A percentile compares a stretch with the other conserved stretches of the same genome.
Evolutionary conservation across 1,140 invertebrate species (phyloP).

Genomic region (Coenobita brevimanus): DNA sequence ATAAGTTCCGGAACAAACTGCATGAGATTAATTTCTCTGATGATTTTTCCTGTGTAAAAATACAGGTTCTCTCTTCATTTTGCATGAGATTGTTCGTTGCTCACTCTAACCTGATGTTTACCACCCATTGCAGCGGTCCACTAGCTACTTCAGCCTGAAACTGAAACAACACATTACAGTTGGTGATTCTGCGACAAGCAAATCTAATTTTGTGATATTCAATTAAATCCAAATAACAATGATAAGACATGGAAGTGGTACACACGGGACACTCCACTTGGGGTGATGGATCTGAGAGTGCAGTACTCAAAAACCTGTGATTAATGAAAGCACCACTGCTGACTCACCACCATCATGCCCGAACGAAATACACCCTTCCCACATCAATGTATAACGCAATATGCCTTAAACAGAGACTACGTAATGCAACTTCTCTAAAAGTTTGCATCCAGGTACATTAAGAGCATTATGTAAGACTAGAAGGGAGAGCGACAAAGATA

Average conservation of each 20-base stretch:
- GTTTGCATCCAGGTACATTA: slow-evolving; percentile 42
- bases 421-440: slow-evolving; percentile 42
- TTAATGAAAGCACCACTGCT: no score
- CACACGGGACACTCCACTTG: slow-evolving; percentile 45
- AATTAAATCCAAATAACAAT: slow-evolving; percentile 40
- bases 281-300: slow-evolving; percentile 24
- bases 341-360: no score
- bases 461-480: slow-evolving; percentile 43
- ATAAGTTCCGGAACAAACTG: slow-evolving; percentile 64
- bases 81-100: slow-evolving; percentile 64
- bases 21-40: no score
- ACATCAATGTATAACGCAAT: background rate
- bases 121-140: slow-evolving; percentile 61
- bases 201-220: slow-evolving; percentile 55
- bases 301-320: slow-evolving; percentile 6
- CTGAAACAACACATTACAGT: slow-evolving; percentile 64
- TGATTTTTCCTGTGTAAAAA: no score
- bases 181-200: slow-evolving; percentile 59
- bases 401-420: slow-evolving; percentile 40
- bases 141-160: slow-evolving; percentile 66
- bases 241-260: slow-evolving; percentile 53
- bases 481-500: background rate
- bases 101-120: slow-evolving; percentile 65
- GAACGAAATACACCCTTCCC: no score
- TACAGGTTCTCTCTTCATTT: no score